These are phyloP conservation scores for Karalla daura DNA, from an alignment of 2,797 vertebrate species.

Conservation along the genomic window DNA sequence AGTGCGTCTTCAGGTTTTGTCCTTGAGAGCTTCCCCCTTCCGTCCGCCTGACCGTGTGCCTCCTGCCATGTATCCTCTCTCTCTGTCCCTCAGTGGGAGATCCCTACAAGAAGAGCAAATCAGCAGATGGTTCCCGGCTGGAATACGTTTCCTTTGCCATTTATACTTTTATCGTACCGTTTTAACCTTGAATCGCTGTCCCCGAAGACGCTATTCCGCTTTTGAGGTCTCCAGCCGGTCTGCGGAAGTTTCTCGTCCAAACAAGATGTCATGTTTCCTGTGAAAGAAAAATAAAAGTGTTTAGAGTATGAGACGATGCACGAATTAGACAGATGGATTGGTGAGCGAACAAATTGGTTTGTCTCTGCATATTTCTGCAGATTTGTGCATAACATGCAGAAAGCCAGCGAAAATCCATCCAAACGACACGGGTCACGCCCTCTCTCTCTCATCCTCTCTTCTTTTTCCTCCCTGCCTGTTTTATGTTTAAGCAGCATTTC, in stretches of 20 bases:
- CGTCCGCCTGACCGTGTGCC: slow-evolving; percentile 26
- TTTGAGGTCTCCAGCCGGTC: slow-evolving; percentile 28
- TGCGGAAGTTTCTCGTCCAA: slow-evolving; percentile 38
- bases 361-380: slow-evolving; percentile 30
- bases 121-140: slow-evolving; percentile 74
- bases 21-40: slow-evolving; percentile 71
- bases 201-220: slow-evolving; percentile 41
- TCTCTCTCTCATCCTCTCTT: slow-evolving; percentile 7
- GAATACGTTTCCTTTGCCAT: slow-evolving; percentile 61
- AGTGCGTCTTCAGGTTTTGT: slow-evolving; percentile 49
- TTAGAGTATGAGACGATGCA: slow-evolving; percentile 22
- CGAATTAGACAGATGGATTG: slow-evolving; percentile 36
- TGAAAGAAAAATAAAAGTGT: neutral
- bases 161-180: slow-evolving; percentile 54
- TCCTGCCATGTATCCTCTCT: slow-evolving; percentile 47
- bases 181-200: slow-evolving; percentile 63
- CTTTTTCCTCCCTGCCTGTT: slow-evolving; percentile 14
- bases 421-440: slow-evolving; percentile 7
- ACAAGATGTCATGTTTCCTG: slow-evolving; percentile 48
- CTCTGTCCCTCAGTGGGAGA: slow-evolving; percentile 55
- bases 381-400: slow-evolving; percentile 14
- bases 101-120: slow-evolving; percentile 52
- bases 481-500: slow-evolving; percentile 25
- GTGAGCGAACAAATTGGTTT: slow-evolving; percentile 14
- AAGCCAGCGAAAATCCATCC: slow-evolving; percentile 11